These are phyloP conservation scores for Vollenhovia emeryi DNA, from an alignment of 1,140 invertebrate genomes.

Conservation along the genomic window DNA sequence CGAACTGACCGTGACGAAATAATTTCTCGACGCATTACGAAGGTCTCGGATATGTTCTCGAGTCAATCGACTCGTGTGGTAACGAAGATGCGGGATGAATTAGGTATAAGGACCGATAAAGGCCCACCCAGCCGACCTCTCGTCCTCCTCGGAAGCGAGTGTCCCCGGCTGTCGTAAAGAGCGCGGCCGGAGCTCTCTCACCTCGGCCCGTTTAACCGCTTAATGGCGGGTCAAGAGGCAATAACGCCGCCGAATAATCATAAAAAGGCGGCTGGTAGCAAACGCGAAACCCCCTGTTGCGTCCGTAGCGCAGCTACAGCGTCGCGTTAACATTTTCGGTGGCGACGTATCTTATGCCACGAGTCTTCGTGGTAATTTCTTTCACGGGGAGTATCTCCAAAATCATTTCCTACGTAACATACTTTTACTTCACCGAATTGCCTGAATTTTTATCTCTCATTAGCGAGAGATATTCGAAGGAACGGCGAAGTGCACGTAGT, in stretches of 20 bases:
- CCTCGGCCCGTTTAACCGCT: conserved; percentile 76
- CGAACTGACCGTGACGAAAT: conserved; percentile 2
- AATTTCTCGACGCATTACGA: conserved; percentile 28
- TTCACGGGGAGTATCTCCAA: not conserved
- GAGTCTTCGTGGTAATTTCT: conserved; percentile 1
- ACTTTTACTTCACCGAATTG: not conserved
- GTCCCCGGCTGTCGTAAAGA: conserved; percentile 70
- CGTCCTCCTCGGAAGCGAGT: conserved; percentile 57
- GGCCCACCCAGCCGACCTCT: conserved; percentile 45
- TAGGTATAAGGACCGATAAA: conserved; percentile 38
- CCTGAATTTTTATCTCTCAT: not conserved
- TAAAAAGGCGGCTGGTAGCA: conserved; percentile 79
- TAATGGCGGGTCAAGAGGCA: conserved; percentile 79
- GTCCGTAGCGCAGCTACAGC: conserved; percentile 66
- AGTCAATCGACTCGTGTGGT: conserved; percentile 2
- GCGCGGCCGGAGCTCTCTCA: conserved; percentile 62
- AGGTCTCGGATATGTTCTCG: not conserved
- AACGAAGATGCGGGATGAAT: conserved; percentile 44
- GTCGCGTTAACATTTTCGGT: conserved; percentile 63
- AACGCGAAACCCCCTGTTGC: conserved; percentile 65
- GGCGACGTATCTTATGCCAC: conserved; percentile 67
- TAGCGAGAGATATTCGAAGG: not conserved
- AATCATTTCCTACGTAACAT: not conserved
- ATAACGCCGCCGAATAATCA: conserved; percentile 79
- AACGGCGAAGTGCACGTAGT: not conserved